phyloP scores from a whole-genome alignment of 2,888 invertebrate species.

The Myopa testacea region DNA sequence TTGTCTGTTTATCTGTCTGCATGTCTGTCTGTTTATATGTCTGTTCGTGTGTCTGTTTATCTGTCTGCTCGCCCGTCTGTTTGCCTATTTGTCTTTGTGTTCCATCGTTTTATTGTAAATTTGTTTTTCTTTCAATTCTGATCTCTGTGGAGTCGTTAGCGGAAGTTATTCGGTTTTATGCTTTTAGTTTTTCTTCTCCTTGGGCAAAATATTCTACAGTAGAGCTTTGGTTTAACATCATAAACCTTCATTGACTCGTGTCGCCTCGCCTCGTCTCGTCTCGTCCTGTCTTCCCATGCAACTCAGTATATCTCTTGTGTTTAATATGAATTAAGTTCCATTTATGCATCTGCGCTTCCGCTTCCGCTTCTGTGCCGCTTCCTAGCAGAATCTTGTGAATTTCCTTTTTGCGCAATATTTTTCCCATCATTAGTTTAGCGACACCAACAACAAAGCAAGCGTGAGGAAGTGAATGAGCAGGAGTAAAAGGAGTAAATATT shows the following conservation, averaged over 20 bases:
- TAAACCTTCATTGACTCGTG: too few species aligned
- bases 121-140: not conserved
- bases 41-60: too few species aligned
- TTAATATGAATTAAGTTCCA: conserved; percentile 8
- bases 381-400: conserved; percentile 16
- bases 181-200: not conserved
- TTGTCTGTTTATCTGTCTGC: too few species aligned
- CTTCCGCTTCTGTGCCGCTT: conserved; percentile 3
- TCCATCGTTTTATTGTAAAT: too few species aligned
- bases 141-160: not conserved
- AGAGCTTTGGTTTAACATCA: too few species aligned
- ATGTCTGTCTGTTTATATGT: too few species aligned
- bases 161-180: conserved; percentile 1
- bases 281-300: not conserved
- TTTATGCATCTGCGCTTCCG: conserved; percentile 17
- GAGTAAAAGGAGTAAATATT: too few species aligned
- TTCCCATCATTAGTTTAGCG: not conserved
- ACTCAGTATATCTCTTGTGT: not conserved
- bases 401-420: conserved; percentile 16
- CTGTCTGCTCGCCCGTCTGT: too few species aligned
- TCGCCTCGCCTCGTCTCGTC: not conserved
- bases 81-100: not conserved
- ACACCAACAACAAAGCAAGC: not conserved
- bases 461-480: too few species aligned
- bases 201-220: too few species aligned